A percentile compares a stretch with the other conserved stretches of the same genome.
phyloP scores from a whole-genome alignment of 2,797 vertebrate genomes.

The Borostomias antarcticus region DNA sequence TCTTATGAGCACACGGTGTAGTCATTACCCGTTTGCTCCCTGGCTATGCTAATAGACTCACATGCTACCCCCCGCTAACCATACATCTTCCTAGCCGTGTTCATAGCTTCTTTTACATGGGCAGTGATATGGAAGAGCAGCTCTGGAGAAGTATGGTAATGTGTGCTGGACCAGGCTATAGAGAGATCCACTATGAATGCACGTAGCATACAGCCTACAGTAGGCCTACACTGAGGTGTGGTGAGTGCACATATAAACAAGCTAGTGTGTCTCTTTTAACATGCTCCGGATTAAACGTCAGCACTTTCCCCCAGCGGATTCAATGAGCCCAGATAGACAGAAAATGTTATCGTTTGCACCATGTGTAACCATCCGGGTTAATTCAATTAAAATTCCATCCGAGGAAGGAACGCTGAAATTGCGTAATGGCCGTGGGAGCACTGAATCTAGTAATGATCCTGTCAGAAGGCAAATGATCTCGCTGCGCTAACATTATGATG shows the following conservation, averaged over 20 bases:
- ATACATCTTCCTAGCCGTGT: slow-evolving; percentile 60
- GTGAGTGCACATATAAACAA: too few species aligned
- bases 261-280: slow-evolving; percentile 18
- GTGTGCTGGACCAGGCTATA: background rate
- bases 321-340: slow-evolving; percentile 72
- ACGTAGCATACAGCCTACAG: background rate
- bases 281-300: slow-evolving; percentile 49
- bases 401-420: slow-evolving; percentile 73
- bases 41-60: slow-evolving; percentile 53
- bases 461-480: slow-evolving; percentile 75
- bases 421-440: slow-evolving; percentile 71
- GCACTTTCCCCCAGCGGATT: slow-evolving; percentile 47
- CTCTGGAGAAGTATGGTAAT: slow-evolving; percentile 15
- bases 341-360: slow-evolving; percentile 75
- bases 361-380: slow-evolving; percentile 76
- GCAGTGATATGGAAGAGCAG: slow-evolving; percentile 55
- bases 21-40: slow-evolving; percentile 38
- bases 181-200: background rate
- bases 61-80: slow-evolving; percentile 52
- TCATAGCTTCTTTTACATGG: slow-evolving; percentile 52
- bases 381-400: slow-evolving; percentile 78
- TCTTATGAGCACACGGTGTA: slow-evolving; percentile 29
- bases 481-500: slow-evolving; percentile 69
- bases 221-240: too few species aligned
- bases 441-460: slow-evolving; percentile 78